phyloP scores from a whole-genome alignment of 2,888 invertebrate species.

The Conops quadrifasciatus region DNA sequence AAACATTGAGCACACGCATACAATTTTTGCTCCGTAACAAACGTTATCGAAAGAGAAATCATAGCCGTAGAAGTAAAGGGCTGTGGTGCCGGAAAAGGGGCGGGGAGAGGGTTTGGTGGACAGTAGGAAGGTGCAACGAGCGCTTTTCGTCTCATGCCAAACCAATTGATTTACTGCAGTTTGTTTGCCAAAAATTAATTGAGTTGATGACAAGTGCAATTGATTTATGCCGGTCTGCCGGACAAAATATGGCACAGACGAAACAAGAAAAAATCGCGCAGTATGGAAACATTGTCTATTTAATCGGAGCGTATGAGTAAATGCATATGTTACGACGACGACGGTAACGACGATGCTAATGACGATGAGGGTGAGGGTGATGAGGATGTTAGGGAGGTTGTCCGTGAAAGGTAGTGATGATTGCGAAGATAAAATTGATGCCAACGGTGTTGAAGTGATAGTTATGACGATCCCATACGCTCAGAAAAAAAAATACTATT shows the following conservation, averaged over 20 bases:
- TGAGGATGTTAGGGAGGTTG: too few relatives aligned
- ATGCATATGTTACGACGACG: too few relatives aligned
- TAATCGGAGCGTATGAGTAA: too few relatives aligned
- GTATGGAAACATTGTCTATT: not conserved
- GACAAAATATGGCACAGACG: conserved; percentile 16
- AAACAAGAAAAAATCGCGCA: conserved; percentile 7
- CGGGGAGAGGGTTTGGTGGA: too few relatives aligned
- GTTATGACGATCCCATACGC: too few relatives aligned
- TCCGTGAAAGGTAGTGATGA: too few relatives aligned
- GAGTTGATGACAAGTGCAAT: conserved; percentile 66
- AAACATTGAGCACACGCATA: not conserved
- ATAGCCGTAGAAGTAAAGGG: conserved; percentile 41
- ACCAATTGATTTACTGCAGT: conserved; percentile 63
- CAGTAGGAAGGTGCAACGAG: conserved; percentile 19
- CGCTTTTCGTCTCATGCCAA: conserved; percentile 57
- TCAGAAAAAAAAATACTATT: too few relatives aligned
- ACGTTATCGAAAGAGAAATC: conserved; percentile 45
- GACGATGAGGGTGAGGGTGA: not conserved
- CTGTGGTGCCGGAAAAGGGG: conserved; percentile 17
- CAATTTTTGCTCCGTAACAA: conserved; percentile 39
- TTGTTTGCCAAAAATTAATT: conserved; percentile 66
- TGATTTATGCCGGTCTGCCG: conserved; percentile 64
- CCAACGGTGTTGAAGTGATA: too few relatives aligned
- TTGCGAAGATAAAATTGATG: too few relatives aligned
- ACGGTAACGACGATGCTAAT: not conserved